Conservation (phyloP, 2,113 vertebrate genomes). For the Platichthys stellatus region DNA sequence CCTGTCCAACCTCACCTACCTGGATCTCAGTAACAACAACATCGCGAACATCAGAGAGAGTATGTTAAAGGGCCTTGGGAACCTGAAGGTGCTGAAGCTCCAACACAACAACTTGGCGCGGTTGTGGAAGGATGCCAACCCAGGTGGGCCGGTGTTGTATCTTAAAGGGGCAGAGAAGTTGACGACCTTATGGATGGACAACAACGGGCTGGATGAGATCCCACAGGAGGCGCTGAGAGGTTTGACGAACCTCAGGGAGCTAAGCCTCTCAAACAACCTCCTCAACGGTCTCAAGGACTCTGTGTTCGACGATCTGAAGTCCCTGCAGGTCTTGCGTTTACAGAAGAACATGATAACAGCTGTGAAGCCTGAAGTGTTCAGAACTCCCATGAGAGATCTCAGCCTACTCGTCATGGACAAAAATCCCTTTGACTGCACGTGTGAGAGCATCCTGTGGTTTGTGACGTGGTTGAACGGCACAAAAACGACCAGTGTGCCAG, state of each 20-base stretch:
- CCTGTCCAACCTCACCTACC: slow-evolving; percentile 84
- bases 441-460: slow-evolving; percentile 96
- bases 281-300: slow-evolving; percentile 84
- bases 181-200: slow-evolving; percentile 85
- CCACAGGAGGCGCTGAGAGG: slow-evolving; percentile 83
- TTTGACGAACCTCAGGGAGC: slow-evolving; percentile 79
- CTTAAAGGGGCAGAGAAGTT: slow-evolving; percentile 82
- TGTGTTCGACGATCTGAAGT: slow-evolving; percentile 86
- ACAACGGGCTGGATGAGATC: slow-evolving; percentile 94
- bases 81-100: slow-evolving; percentile 87
- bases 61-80: slow-evolving; percentile 84
- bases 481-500: slow-evolving; percentile 78
- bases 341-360: slow-evolving; percentile 93
- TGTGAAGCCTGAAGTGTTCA: slow-evolving; percentile 86
- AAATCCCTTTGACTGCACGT: slow-evolving; percentile 98
- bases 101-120: slow-evolving; percentile 96
- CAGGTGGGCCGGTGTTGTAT: slow-evolving; percentile 89
- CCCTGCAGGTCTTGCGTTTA: slow-evolving; percentile 83
- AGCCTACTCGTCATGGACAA: slow-evolving; percentile 84
- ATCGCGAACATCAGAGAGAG: slow-evolving; percentile 87
- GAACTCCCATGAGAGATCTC: slow-evolving; percentile 82
- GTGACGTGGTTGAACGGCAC: slow-evolving; percentile 88
- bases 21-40: slow-evolving; percentile 97
- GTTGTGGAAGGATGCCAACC: slow-evolving; percentile 91
- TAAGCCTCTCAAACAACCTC: slow-evolving; percentile 88